Conservation (phyloP, 2,888 invertebrate species). For the Heliothis peltigera region DNA sequence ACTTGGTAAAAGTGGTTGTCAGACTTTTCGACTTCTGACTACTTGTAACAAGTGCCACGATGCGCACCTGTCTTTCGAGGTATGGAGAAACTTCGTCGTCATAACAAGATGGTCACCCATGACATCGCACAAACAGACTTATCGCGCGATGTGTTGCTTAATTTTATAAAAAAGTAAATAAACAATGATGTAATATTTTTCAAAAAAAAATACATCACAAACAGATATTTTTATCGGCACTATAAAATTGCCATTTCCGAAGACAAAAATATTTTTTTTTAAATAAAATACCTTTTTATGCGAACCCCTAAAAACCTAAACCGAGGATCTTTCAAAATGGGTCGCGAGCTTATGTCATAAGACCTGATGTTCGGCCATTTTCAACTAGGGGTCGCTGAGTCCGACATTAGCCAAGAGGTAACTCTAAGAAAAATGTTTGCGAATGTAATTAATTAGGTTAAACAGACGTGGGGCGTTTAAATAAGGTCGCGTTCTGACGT, state of each 20-base stretch:
- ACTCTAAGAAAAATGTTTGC: slow-evolving; percentile 37
- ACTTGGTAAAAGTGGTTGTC: no score
- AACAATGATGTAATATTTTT: no score
- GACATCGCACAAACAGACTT: no score
- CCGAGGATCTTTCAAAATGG: slow-evolving; percentile 43
- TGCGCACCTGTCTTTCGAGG: no score
- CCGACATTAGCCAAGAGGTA: slow-evolving; percentile 18
- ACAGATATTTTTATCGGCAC: neutral
- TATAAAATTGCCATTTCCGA: neutral
- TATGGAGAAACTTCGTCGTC: no score
- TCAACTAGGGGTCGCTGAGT: slow-evolving; percentile 32
- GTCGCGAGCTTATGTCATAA: slow-evolving; percentile 51
- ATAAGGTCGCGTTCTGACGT: slow-evolving; percentile 35
- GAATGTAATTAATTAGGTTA: slow-evolving; percentile 47
- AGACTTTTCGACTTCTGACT: no score
- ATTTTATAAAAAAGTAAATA: no score
- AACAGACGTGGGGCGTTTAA: slow-evolving; percentile 33
- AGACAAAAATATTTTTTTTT: neutral
- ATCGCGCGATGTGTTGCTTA: no score
- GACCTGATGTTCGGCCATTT: slow-evolving; percentile 38
- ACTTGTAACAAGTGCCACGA: no score
- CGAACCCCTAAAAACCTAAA: slow-evolving; percentile 1
- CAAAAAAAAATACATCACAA: no score
- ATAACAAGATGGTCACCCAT: no score
- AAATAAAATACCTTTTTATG: neutral